Base-by-base conservation (phyloP, 2,113 vertebrate genomes). In the Hepsetus odoe region DNA sequence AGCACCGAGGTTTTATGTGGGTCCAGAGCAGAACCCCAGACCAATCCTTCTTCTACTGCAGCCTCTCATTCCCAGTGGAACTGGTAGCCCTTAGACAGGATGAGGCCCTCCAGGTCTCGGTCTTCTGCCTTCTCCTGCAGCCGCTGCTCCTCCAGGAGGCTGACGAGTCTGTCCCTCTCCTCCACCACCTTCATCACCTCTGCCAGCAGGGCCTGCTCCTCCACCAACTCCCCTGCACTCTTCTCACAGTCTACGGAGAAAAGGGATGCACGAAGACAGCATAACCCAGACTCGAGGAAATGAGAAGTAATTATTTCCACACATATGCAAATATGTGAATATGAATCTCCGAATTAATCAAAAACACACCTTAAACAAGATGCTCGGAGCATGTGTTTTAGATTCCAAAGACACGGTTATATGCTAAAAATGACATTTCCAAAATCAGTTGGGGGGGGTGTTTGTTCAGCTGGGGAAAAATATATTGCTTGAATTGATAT, bases 161-260 rank as follows among this genome's bases (percentile, higher is more conserved):
- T 88, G 0, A 97, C 91, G 0, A 98, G 87, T 71, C 72, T 92
- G 86, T 98, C 93, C 38, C 96, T 90, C 74, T 92, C 92, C 90
- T 97, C 94, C 79, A 96, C 93, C 32, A 94, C 94, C 88, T 90
- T 94, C 94, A 97, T 94, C 89, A 97, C 94, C 88, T 95, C 89
- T 0, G 83, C 74, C 85, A 98, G 89, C 80, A 96, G 91, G 85
- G 86, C 89, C 82, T 92, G 86, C 74, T 96, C 94, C 84, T 95
- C 92, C 0, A 83, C 90, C 51, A 93, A 88, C 82, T 96, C 91
- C 16, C 69, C 84, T 44, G 90, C 91, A 42, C 80, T 95, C 86
- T 94, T 98, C 89, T 83, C 90, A 85, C 88, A 90, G 38, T 95
- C 97, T 99, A 65, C 46, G 72, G 14, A 66, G 84, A 32, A 49